A percentile compares a stretch with the other conserved stretches of the same genome.
These are phyloP conservation scores for Gastrophysa polygoni DNA, from an alignment of 2,888 invertebrate species.

Conservation along the genomic window DNA sequence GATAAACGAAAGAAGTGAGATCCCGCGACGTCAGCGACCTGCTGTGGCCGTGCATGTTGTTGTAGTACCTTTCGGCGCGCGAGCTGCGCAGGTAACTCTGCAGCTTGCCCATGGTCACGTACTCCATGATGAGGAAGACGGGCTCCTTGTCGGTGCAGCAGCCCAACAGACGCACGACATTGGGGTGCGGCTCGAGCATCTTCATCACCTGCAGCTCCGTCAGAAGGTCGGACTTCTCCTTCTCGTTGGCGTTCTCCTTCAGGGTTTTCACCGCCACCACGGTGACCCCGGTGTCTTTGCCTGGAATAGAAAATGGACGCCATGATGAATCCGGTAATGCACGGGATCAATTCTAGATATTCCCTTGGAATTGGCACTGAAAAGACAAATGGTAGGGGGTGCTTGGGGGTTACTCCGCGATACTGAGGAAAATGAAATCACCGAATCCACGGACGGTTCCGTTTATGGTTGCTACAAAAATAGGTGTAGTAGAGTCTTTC, in stretches of 20 bases:
- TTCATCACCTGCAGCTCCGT: constrained; percentile 93
- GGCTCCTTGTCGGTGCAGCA: constrained; percentile 93
- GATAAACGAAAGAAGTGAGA: constrained; percentile 88
- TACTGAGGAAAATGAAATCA: too few species aligned
- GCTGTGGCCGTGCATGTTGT: constrained; percentile 77
- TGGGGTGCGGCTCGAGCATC: constrained; percentile 86
- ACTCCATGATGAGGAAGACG: constrained; percentile 91
- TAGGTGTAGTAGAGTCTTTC: too few species aligned
- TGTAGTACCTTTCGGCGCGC: constrained; percentile 81
- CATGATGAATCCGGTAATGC: too few species aligned
- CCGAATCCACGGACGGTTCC: too few species aligned
- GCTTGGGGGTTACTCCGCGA: too few species aligned
- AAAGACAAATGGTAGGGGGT: too few species aligned
- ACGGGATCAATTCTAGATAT: too few species aligned
- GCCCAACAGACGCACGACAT: constrained; percentile 85
- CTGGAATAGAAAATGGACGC: too few species aligned
- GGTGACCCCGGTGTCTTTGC: constrained; percentile 70
- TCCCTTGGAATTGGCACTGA: too few species aligned
- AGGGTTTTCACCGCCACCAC: constrained; percentile 93
- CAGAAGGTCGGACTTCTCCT: constrained; percentile 83
- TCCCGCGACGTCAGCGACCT: constrained; percentile 83
- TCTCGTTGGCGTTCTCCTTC: constrained; percentile 90
- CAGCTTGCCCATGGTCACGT: constrained; percentile 85
- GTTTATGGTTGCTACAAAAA: too few species aligned
- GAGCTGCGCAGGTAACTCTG: constrained; percentile 87